These are phyloP conservation scores for Tiliqua scincoides DNA, from an alignment of 2,113 vertebrate genomes.

Conservation along the genomic window DNA sequence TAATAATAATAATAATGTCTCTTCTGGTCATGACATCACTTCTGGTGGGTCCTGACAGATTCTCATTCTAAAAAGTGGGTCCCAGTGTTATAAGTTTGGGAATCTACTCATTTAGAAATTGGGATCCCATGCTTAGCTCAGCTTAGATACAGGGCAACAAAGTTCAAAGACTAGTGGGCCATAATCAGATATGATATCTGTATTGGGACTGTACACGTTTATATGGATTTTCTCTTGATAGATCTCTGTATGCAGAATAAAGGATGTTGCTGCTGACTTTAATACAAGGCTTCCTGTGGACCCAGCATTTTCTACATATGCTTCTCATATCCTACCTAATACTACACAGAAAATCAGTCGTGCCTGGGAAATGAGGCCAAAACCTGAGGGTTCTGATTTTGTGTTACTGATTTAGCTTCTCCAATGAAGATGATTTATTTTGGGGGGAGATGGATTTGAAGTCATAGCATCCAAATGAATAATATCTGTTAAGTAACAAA, in stretches of 20 bases:
- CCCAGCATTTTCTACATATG: background rate
- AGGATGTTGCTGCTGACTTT: background rate
- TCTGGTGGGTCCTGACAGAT: no score
- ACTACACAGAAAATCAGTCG: background rate
- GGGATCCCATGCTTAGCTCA: conserved; percentile 53
- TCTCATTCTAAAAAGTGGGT: no score
- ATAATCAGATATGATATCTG: background rate
- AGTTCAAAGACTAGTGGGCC: conserved; percentile 41
- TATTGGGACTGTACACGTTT: background rate
- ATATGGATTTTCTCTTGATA: background rate
- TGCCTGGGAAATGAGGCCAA: background rate
- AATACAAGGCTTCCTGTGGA: background rate
- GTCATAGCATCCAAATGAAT: background rate
- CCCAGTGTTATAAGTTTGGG: no score
- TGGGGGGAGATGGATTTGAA: background rate
- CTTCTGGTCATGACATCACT: no score
- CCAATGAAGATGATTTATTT: background rate
- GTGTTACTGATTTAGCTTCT: background rate
- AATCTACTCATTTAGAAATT: no score
- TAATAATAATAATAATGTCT: no score
- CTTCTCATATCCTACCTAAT: background rate
- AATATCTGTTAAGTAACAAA: conserved; percentile 17
- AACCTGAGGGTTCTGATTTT: background rate
- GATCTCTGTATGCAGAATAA: background rate
- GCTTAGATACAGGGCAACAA: conserved; percentile 30